Evolutionary conservation across 2,888 invertebrate species (phyloP).

Genomic region (Orgyia antiqua): DNA sequence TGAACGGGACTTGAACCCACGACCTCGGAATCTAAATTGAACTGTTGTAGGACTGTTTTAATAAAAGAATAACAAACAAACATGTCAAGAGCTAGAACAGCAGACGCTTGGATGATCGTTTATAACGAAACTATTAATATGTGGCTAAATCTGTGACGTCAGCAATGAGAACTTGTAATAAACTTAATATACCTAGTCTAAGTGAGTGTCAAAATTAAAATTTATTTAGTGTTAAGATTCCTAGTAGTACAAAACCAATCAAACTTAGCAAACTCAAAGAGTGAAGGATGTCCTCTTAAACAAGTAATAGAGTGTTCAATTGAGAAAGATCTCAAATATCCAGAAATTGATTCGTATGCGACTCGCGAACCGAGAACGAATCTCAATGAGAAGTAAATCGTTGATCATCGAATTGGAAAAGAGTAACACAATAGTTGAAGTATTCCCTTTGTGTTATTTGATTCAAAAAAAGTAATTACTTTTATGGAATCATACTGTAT

Average conservation of each 20-base stretch:
- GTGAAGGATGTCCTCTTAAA: conserved; percentile 61
- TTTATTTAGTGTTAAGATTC: conserved; percentile 53
- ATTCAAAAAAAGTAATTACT: conserved; percentile 27
- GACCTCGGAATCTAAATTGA: too few species aligned
- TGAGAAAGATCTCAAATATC: conserved; percentile 74
- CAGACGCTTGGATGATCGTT: too few species aligned
- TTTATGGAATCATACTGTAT: too few species aligned
- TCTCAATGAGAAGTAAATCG: conserved; percentile 40
- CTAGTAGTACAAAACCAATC: conserved; percentile 65
- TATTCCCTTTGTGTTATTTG: conserved; percentile 25
- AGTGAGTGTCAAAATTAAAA: conserved; percentile 44
- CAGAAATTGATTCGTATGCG: conserved; percentile 68
- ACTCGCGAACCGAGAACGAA: conserved; percentile 59
- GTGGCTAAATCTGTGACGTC: too few species aligned
- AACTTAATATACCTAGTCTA: too few species aligned
- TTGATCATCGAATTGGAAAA: conserved; percentile 25
- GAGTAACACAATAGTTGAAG: conserved; percentile 24
- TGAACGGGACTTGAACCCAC: too few species aligned
- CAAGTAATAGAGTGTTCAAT: conserved; percentile 75
- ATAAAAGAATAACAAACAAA: too few species aligned
- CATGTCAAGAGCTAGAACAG: too few species aligned
- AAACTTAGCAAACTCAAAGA: conserved; percentile 71
- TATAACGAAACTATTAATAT: too few species aligned
- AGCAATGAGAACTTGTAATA: too few species aligned
- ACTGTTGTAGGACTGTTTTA: too few species aligned